phyloP scores from a whole-genome alignment of 2,888 invertebrate species.

The Spodoptera littoralis region DNA sequence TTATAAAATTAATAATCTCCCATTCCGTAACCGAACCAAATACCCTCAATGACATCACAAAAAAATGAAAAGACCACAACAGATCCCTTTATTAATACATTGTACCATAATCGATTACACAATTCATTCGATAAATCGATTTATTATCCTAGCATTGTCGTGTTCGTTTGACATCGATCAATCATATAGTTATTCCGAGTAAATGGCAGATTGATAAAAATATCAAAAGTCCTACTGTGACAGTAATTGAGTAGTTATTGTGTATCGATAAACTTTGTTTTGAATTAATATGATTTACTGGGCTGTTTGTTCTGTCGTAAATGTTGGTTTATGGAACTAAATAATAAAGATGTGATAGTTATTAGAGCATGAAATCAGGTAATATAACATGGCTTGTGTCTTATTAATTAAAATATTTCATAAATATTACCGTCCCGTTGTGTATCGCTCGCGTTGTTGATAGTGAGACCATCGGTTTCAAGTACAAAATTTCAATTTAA shows the following conservation, averaged over 20 bases:
- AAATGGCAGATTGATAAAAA: slow-evolving; percentile 66
- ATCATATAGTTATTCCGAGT: slow-evolving; percentile 59
- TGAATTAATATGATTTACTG: slow-evolving; percentile 27
- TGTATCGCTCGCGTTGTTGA: too few relatives aligned
- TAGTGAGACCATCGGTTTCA: too few relatives aligned
- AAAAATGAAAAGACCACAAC: slow-evolving; percentile 7
- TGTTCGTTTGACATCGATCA: slow-evolving; percentile 63
- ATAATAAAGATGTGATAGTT: too few relatives aligned
- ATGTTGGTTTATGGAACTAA: too few relatives aligned
- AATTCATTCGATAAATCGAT: slow-evolving; percentile 58
- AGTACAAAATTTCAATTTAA: too few relatives aligned
- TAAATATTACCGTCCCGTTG: too few relatives aligned
- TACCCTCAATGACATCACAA: not conserved
- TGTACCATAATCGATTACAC: slow-evolving; percentile 55
- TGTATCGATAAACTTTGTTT: slow-evolving; percentile 55
- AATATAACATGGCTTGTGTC: too few relatives aligned
- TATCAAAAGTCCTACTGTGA: slow-evolving; percentile 67
- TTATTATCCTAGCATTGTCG: slow-evolving; percentile 59
- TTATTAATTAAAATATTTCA: too few relatives aligned
- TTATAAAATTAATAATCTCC: too few relatives aligned
- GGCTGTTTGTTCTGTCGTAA: not conserved
- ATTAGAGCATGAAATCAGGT: too few relatives aligned
- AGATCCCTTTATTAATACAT: slow-evolving; percentile 40
- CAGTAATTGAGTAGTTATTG: slow-evolving; percentile 73
- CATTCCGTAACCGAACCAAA: not conserved